Conservation (phyloP, 2,113 vertebrate species). For the Indri indri region DNA sequence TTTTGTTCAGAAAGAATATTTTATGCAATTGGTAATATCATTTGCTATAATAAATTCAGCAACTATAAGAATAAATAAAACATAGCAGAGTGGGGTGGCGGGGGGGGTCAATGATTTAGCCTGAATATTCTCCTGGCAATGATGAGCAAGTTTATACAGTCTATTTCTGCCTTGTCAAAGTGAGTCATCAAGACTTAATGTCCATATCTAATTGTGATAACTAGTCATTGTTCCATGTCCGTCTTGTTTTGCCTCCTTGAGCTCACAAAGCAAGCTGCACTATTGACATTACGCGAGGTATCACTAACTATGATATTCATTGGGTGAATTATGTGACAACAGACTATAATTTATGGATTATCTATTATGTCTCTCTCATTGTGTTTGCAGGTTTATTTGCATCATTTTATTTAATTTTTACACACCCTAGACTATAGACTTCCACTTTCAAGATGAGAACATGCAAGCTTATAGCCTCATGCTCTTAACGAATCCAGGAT, state of each 20-base stretch:
- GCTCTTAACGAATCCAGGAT: neutral
- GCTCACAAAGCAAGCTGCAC: neutral
- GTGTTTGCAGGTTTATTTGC: neutral
- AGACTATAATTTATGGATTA: neutral
- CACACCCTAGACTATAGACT: fast-evolving
- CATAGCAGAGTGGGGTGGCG: neutral
- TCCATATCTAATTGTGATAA: neutral
- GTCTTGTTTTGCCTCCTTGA: neutral
- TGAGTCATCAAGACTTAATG: neutral
- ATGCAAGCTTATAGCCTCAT: neutral
- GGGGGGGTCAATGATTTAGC: neutral
- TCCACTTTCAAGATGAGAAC: neutral
- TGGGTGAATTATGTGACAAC: neutral
- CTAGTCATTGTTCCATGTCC: neutral
- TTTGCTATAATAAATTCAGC: neutral
- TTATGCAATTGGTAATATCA: neutral
- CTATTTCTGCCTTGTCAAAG: neutral
- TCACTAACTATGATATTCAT: neutral
- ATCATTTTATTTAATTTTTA: neutral
- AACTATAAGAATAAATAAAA: neutral
- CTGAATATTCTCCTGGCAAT: neutral
- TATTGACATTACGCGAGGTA: neutral
- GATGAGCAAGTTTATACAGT: neutral
- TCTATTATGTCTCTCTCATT: neutral
- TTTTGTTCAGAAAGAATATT: neutral